phyloP scores from a whole-genome alignment of 2,888 invertebrate genomes.

The Fragum fragum region DNA sequence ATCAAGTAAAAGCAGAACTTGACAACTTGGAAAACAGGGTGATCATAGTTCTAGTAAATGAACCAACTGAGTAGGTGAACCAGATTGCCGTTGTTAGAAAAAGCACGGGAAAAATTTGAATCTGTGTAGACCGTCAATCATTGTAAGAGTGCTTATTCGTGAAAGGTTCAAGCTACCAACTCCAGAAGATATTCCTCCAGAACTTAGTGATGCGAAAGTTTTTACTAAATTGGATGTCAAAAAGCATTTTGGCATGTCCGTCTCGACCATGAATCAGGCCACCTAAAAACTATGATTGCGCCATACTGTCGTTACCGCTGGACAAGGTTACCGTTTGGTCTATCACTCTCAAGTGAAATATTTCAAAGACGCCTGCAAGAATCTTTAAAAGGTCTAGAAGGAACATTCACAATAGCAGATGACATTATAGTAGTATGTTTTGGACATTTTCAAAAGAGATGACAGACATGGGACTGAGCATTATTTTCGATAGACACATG shows the following conservation, averaged over 20 bases:
- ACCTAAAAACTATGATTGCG: slow-evolving; percentile 70
- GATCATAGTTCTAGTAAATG: slow-evolving; percentile 34
- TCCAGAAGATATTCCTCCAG: slow-evolving; percentile 69
- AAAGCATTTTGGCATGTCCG: slow-evolving; percentile 66
- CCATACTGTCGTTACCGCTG: slow-evolving; percentile 69
- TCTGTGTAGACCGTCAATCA: slow-evolving; percentile 65
- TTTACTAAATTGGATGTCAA: slow-evolving; percentile 70
- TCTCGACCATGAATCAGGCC: slow-evolving; percentile 59
- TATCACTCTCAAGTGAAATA: slow-evolving; percentile 67
- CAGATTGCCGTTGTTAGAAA: slow-evolving; percentile 51
- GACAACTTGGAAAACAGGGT: slow-evolving; percentile 28
- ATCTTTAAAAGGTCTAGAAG: slow-evolving; percentile 50
- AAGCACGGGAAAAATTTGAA: slow-evolving; percentile 43
- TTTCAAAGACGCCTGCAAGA: slow-evolving; percentile 63
- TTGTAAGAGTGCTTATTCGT: slow-evolving; percentile 54
- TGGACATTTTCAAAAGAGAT: slow-evolving; percentile 45
- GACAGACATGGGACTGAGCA: slow-evolving; percentile 12
- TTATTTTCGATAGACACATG: slow-evolving; percentile 29
- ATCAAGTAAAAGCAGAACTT: slow-evolving; percentile 33
- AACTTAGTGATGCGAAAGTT: slow-evolving; percentile 57
- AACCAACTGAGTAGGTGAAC: slow-evolving; percentile 57
- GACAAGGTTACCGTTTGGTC: slow-evolving; percentile 55
- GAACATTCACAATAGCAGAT: slow-evolving; percentile 53
- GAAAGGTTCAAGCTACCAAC: slow-evolving; percentile 63
- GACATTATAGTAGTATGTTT: slow-evolving; percentile 58